These are phyloP conservation scores for Sternotherus odoratus DNA, from an alignment of 2,797 vertebrate genomes.

Conservation along the genomic window DNA sequence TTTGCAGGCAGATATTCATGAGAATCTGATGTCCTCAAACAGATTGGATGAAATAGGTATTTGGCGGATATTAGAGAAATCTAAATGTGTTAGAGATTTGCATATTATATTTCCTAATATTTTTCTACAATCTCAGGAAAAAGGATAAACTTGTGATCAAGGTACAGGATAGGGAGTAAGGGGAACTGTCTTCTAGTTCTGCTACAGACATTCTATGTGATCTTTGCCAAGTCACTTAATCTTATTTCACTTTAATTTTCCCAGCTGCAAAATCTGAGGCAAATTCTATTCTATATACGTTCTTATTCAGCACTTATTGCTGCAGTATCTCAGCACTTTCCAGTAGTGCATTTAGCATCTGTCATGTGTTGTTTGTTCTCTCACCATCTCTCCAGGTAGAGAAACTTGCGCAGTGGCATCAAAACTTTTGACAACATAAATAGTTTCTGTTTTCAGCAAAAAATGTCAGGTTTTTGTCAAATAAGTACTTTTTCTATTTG, in stretches of 20 bases:
- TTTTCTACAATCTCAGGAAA: background rate
- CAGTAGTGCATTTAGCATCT: too few species aligned
- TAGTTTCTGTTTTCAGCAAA: background rate
- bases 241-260: background rate
- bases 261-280: background rate
- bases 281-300: fast-evolving
- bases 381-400: background rate
- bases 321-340: background rate
- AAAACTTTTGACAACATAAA: background rate
- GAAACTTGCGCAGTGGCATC: background rate
- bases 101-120: background rate
- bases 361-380: background rate
- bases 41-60: background rate
- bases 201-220: slow-evolving; percentile 4
- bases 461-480: background rate
- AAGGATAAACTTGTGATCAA: background rate
- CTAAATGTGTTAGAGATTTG: background rate
- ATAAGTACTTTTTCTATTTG: background rate
- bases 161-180: background rate
- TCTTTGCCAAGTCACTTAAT: background rate
- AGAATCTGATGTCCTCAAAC: background rate
- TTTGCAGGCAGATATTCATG: background rate
- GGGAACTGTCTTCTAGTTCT: background rate
- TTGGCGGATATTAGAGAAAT: background rate
- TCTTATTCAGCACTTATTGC: background rate